A percentile compares a stretch with the other conserved stretches of the same genome.
These are phyloP conservation scores for Hypothenemus hampei DNA, from an alignment of 1,140 invertebrate genomes.

Conservation along the genomic window DNA sequence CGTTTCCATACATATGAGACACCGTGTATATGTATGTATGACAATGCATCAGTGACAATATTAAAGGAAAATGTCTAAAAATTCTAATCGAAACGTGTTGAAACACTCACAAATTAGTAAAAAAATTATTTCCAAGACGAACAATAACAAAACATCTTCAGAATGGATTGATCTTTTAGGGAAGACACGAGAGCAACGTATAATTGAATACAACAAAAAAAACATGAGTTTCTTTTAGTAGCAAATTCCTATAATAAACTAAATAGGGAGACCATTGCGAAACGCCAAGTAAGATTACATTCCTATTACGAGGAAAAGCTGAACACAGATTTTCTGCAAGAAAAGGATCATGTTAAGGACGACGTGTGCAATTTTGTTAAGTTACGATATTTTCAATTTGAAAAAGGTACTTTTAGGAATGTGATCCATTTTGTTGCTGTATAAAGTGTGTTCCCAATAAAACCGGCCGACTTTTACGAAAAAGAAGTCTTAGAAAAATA, in stretches of 20 bases:
- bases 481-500: constrained; percentile 7
- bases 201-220: constrained; percentile 28
- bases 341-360: constrained; percentile 6
- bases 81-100: background rate
- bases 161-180: constrained; percentile 27
- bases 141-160: constrained; percentile 9
- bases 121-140: constrained; percentile 21
- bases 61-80: constrained; percentile 10
- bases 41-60: too few relatives aligned
- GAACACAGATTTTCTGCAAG: constrained; percentile 14
- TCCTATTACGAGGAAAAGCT: constrained; percentile 21
- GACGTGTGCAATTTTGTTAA: background rate
- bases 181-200: constrained; percentile 31
- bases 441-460: constrained; percentile 9
- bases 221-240: constrained; percentile 21
- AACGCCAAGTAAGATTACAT: constrained; percentile 10
- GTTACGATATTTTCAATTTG: background rate
- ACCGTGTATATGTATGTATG: too few relatives aligned
- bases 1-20: too few relatives aligned
- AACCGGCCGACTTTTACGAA: constrained; percentile 7
- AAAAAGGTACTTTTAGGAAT: constrained; percentile 6
- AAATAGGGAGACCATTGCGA: constrained; percentile 22
- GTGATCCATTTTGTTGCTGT: constrained; percentile 7
- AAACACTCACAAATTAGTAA: constrained; percentile 20
- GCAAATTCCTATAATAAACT: constrained; percentile 27